Conservation (phyloP, 2,113 vertebrate genomes). For the Ramphastos sulfuratus region DNA sequence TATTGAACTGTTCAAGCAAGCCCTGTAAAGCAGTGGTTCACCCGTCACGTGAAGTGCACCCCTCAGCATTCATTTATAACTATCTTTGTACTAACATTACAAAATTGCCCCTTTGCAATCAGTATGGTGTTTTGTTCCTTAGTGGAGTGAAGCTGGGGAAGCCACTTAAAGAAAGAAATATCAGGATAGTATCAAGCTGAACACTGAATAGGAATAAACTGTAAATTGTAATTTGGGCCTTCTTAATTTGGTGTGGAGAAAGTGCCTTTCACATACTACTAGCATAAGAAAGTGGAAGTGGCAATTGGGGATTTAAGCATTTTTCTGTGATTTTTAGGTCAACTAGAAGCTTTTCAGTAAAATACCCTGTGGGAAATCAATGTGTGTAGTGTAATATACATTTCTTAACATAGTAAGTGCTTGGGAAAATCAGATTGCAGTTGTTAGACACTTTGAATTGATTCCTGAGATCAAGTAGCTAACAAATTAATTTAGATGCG, state of each 20-base stretch:
- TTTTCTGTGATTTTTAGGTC: constrained; percentile 44
- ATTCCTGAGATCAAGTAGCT: not conserved
- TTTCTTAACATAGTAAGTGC: not conserved
- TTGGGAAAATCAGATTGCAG: not conserved
- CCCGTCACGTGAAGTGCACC: constrained; percentile 23
- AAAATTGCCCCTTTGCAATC: not conserved
- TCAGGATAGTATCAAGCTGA: not conserved
- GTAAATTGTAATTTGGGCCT: not conserved
- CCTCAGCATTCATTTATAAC: constrained; percentile 57
- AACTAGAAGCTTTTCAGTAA: constrained; percentile 9
- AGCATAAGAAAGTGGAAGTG: not conserved
- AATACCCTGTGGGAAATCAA: not conserved
- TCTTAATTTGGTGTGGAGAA: not conserved
- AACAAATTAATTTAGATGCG: not conserved
- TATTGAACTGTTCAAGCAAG: constrained; percentile 6
- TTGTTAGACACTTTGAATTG: constrained; percentile 3
- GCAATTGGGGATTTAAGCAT: not conserved
- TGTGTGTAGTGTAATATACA: not conserved
- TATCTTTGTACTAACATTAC: not conserved
- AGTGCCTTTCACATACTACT: not conserved
- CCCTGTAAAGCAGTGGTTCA: not conserved
- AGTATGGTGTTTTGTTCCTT: not conserved
- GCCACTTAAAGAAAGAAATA: not conserved
- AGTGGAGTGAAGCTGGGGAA: not conserved
- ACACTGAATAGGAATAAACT: not conserved